A percentile compares a stretch with the other conserved stretches of the same genome.
These are phyloP conservation scores for Otus scops DNA, from an alignment of 2,797 vertebrate species.

Conservation along the genomic window DNA sequence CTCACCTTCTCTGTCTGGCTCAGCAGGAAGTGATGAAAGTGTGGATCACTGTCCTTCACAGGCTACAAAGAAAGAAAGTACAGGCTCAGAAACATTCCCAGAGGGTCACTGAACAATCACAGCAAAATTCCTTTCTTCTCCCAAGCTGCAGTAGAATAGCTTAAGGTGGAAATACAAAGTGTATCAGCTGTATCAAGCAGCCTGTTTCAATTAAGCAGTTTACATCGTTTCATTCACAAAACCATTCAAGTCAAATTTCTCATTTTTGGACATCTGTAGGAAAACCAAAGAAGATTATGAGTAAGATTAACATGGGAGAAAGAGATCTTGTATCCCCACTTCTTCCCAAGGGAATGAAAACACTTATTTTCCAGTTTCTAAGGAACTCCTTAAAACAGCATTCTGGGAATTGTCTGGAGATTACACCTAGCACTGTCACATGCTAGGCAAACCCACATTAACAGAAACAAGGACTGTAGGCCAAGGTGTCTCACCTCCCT, in stretches of 20 bases:
- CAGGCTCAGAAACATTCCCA: constrained; percentile 51
- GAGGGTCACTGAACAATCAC: neutral
- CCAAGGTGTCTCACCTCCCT: neutral
- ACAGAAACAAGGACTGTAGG: neutral
- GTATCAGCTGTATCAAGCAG: neutral
- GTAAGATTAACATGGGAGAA: neutral
- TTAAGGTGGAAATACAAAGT: neutral
- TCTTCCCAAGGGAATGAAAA: neutral
- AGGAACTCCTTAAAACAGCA: neutral
- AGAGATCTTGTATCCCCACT: neutral
- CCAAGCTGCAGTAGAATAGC: neutral
- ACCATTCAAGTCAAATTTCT: neutral
- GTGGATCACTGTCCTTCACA: constrained; percentile 91
- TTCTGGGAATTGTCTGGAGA: neutral
- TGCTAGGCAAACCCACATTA: neutral
- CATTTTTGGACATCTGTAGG: neutral
- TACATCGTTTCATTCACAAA: neutral
- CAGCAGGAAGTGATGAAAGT: constrained; percentile 97
- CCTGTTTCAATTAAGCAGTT: neutral
- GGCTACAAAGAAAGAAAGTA: constrained; percentile 81
- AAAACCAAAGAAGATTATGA: neutral
- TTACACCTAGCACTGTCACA: neutral
- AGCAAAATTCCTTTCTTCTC: neutral
- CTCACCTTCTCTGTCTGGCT: constrained; percentile 98
- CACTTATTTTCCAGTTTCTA: neutral